phyloP scores from a whole-genome alignment of 2,797 vertebrate genomes.

The Florisuga fusca region DNA sequence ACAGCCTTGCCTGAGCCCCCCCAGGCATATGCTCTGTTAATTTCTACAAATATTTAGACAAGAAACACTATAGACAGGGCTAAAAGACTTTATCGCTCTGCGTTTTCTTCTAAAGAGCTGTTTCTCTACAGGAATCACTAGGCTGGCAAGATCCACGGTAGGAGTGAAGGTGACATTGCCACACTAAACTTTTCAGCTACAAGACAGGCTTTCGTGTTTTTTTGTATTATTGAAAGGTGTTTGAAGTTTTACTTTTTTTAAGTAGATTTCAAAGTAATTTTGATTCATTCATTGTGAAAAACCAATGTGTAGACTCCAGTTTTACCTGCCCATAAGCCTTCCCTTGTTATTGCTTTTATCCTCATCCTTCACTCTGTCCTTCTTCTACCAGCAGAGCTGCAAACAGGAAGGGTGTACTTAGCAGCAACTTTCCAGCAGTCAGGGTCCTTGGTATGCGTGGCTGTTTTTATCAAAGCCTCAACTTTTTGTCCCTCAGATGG shows the following conservation, averaged over 20 bases:
- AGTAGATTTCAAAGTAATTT: constrained; percentile 48
- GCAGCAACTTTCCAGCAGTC: not conserved
- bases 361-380: not conserved
- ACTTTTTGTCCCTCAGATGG: not conserved
- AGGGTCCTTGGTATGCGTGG: not conserved
- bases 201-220: constrained; percentile 39
- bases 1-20: not conserved
- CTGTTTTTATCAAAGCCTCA: not conserved
- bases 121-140: constrained; percentile 56
- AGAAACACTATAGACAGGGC: not conserved
- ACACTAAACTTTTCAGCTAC: constrained; percentile 16
- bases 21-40: not conserved
- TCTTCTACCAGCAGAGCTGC: not conserved
- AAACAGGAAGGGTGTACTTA: not conserved
- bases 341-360: constrained; percentile 39
- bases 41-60: constrained; percentile 62
- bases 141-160: constrained; percentile 27
- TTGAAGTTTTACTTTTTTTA: constrained; percentile 6
- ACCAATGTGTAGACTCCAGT: not conserved
- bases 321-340: constrained; percentile 36
- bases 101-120: constrained; percentile 30
- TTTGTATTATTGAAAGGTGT: not conserved
- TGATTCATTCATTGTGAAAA: constrained; percentile 33
- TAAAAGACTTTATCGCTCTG: not conserved
- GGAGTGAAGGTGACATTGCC: constrained; percentile 23